Percentiles rank a stretch among this genome's conserved stretches.
Evolutionary conservation across 2,888 invertebrate genomes (phyloP).

Genomic region (Epistrophe grossulariae): DNA sequence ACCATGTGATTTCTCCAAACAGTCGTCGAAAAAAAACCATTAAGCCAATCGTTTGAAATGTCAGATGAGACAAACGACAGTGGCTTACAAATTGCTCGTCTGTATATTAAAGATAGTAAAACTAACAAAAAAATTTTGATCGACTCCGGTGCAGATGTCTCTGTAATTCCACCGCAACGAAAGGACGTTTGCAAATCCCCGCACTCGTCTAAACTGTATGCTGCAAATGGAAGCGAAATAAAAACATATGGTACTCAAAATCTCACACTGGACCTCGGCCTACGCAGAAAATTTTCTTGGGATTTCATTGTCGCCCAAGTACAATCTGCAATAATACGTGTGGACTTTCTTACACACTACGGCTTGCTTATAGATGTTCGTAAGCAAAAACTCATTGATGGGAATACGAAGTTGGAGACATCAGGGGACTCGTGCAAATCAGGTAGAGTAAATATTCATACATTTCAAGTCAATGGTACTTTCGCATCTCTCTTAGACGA

Average conservation of each 20-base stretch:
- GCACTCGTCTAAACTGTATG: constrained; percentile 30
- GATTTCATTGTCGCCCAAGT: constrained; percentile 24
- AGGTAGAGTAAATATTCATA: no score
- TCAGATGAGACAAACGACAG: neutral
- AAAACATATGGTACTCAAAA: constrained; percentile 34
- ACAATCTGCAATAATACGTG: no score
- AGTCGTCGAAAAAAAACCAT: no score
- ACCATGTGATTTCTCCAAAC: no score
- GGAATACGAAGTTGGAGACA: neutral
- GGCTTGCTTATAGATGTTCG: neutral
- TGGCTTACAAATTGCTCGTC: neutral
- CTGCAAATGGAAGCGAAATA: constrained; percentile 34
- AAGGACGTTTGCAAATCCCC: neutral
- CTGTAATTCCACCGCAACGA: neutral
- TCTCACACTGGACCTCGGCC: constrained; percentile 11
- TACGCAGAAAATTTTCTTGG: constrained; percentile 22
- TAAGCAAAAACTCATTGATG: neutral
- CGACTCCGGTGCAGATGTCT: neutral
- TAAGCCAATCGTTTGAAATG: no score
- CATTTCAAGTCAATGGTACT: neutral
- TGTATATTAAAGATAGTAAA: neutral
- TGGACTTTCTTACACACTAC: no score
- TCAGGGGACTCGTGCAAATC: neutral
- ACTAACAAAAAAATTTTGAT: neutral
- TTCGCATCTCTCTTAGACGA: neutral